These are phyloP conservation scores for Cephus pulcher DNA, from an alignment of 2,888 invertebrate genomes.

Conservation along the genomic window DNA sequence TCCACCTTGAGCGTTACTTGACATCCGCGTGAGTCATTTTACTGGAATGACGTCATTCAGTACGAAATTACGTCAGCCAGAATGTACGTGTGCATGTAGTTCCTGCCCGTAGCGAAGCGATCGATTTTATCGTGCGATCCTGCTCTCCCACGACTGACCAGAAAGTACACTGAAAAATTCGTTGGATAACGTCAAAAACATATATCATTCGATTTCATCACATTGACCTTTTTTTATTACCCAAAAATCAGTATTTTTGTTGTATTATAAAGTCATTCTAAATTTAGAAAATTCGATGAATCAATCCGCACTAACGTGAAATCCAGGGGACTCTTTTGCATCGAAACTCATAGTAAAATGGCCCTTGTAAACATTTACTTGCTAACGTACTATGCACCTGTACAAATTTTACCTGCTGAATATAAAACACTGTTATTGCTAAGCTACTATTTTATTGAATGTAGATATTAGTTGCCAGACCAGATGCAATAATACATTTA, in stretches of 20 bases:
- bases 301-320: background rate
- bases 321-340: background rate
- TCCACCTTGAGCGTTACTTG: background rate
- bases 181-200: background rate
- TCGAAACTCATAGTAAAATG: background rate
- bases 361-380: background rate
- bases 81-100: background rate
- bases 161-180: background rate
- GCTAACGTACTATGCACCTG: background rate
- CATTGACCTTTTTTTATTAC: background rate
- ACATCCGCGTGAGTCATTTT: conserved; percentile 18
- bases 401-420: background rate
- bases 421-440: background rate
- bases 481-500: background rate
- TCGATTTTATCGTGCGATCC: conserved; percentile 6
- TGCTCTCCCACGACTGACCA: background rate
- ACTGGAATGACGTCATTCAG: conserved; percentile 19
- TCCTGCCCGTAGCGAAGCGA: background rate
- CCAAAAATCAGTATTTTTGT: background rate
- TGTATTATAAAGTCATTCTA: no score
- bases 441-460: background rate
- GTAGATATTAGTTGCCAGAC: background rate
- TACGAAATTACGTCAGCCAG: conserved; percentile 3
- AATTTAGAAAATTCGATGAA: background rate
- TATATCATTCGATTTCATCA: background rate